phyloP scores from a whole-genome alignment of 2,888 invertebrate species.

The Neocrepidodera transversa region DNA sequence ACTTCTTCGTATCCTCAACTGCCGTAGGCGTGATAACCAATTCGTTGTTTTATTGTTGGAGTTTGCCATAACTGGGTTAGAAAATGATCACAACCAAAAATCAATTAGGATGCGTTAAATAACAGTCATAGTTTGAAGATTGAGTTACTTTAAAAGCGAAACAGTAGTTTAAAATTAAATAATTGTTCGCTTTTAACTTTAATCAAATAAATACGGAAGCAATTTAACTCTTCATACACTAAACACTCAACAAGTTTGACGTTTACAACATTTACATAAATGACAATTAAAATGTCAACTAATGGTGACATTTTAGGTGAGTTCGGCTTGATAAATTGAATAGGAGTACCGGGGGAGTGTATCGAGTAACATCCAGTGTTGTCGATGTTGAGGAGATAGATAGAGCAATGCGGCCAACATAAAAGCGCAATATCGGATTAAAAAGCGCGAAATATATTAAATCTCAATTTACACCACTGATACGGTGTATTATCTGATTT shows the following conservation, averaged over 20 bases:
- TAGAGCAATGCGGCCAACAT: too few species aligned
- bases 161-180: slow-evolving; percentile 14
- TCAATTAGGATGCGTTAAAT: not conserved
- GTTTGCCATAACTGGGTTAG: slow-evolving; percentile 28
- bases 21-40: slow-evolving; percentile 45
- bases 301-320: too few species aligned
- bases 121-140: not conserved
- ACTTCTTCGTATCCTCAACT: slow-evolving; percentile 42
- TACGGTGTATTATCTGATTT: too few species aligned
- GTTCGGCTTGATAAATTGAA: too few species aligned
- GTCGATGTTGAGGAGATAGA: too few species aligned
- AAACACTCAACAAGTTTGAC: slow-evolving; percentile 16
- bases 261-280: not conserved
- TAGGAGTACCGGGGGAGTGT: too few species aligned
- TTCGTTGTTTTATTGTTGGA: slow-evolving; percentile 41
- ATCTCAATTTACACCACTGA: too few species aligned
- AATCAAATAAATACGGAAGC: slow-evolving; percentile 18
- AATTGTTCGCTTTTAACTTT: slow-evolving; percentile 12
- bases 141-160: not conserved
- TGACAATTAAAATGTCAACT: not conserved
- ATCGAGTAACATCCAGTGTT: too few species aligned
- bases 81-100: not conserved
- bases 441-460: too few species aligned
- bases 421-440: too few species aligned
- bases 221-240: slow-evolving; percentile 7